Conservation (phyloP, 2,113 vertebrate genomes). For the Dicaeum eximium region DNA sequence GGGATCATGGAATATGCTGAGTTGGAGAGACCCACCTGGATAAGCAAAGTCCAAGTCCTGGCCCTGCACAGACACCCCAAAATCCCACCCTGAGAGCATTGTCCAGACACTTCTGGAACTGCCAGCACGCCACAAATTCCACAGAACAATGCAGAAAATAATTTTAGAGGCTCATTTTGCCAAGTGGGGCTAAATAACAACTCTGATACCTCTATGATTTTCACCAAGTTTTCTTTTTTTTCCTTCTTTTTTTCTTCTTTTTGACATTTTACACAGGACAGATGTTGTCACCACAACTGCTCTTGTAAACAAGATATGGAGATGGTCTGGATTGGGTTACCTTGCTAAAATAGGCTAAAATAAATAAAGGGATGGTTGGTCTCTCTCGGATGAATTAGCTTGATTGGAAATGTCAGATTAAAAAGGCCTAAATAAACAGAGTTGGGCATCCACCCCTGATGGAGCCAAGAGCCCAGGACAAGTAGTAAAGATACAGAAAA, state of each 20-base stretch:
- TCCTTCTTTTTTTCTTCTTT: neutral
- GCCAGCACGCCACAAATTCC: neutral
- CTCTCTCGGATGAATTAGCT: slow-evolving; percentile 76
- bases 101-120: neutral
- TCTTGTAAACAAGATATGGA: slow-evolving; percentile 70
- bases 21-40: neutral
- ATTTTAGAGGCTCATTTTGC: neutral
- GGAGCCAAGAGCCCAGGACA: slow-evolving; percentile 44
- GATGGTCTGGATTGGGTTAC: slow-evolving; percentile 76
- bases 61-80: neutral
- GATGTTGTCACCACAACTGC: slow-evolving; percentile 62
- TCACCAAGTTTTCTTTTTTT: neutral
- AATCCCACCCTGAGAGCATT: neutral
- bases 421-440: slow-evolving; percentile 79
- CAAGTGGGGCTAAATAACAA: neutral
- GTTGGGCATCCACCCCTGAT: slow-evolving; percentile 41
- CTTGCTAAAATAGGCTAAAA: slow-evolving; percentile 69
- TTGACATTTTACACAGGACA: slow-evolving; percentile 67
- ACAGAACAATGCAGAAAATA: neutral
- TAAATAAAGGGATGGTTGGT: slow-evolving; percentile 79
- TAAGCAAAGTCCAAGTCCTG: neutral
- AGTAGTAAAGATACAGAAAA: neutral
- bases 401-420: slow-evolving; percentile 81
- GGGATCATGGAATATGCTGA: neutral
- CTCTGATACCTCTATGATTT: neutral